Evolutionary conservation across 2,888 invertebrate species (phyloP).

Genomic region (Drosophila birchii): DNA sequence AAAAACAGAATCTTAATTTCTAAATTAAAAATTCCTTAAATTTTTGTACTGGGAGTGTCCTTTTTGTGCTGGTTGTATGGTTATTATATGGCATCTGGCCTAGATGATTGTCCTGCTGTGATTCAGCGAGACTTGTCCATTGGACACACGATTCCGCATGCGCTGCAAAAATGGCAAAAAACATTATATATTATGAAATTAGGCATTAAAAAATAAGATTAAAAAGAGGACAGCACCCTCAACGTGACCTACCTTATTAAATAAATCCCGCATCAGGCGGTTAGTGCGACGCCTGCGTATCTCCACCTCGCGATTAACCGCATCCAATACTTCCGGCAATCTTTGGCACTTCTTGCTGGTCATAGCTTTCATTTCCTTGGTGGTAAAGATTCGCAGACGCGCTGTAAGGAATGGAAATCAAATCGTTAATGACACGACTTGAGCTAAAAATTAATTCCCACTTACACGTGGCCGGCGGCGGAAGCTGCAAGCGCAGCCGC

Average conservation of each 20-base stretch:
- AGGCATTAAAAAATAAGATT: no score
- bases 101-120: constrained; percentile 83
- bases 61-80: background rate
- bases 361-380: constrained; percentile 87
- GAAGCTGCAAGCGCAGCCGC: constrained; percentile 73
- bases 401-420: constrained; percentile 68
- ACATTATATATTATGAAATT: background rate
- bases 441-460: background rate
- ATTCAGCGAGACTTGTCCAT: constrained; percentile 82
- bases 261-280: constrained; percentile 90
- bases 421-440: background rate
- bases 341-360: constrained; percentile 88
- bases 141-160: constrained; percentile 82
- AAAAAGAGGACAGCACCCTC: no score
- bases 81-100: background rate
- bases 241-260: constrained; percentile 87
- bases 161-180: constrained; percentile 66
- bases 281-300: constrained; percentile 89
- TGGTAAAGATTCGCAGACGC: constrained; percentile 85
- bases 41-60: constrained; percentile 15
- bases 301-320: constrained; percentile 87
- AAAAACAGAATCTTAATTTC: background rate
- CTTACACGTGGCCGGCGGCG: constrained; percentile 84
- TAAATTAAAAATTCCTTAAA: background rate
- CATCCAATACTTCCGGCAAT: constrained; percentile 90